Conservation (phyloP, 35 echinoderm and acorn worm genomes). For the Apostichopus californicus region DNA sequence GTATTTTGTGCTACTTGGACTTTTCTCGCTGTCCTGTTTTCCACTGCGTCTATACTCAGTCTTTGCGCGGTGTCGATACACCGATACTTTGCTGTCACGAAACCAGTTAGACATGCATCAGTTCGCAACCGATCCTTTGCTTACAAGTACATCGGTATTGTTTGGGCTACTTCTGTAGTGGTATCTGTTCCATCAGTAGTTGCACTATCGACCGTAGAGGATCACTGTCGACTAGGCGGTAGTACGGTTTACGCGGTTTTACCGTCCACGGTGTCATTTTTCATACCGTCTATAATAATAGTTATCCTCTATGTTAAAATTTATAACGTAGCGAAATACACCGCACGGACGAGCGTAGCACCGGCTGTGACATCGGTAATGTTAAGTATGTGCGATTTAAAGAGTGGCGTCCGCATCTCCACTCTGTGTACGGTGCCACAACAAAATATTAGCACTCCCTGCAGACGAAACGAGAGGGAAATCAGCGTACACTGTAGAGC, state of each 20-base stretch:
- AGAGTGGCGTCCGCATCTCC: too few relatives aligned
- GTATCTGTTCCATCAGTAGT: conserved; percentile 7
- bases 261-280: conserved; percentile 50
- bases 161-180: conserved; percentile 7
- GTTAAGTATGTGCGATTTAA: too few relatives aligned
- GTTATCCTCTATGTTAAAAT: conserved; percentile 62
- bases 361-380: background rate
- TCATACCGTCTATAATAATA: conserved; percentile 38
- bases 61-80: conserved; percentile 60
- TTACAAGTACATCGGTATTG: conserved; percentile 8
- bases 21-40: conserved; percentile 8
- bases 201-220: background rate
- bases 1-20: too few relatives aligned
- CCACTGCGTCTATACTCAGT: conserved; percentile 62
- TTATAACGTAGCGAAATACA: conserved; percentile 54
- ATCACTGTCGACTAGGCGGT: background rate
- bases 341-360: conserved; percentile 19
- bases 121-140: conserved; percentile 27
- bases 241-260: conserved; percentile 21
- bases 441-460: too few relatives aligned
- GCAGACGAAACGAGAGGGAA: too few relatives aligned
- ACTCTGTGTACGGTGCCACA: too few relatives aligned
- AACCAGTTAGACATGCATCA: conserved; percentile 56
- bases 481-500: too few relatives aligned
- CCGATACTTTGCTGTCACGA: conserved; percentile 59